Conservation (phyloP, 2,797 vertebrate species). For the Urophycis tenuis region DNA sequence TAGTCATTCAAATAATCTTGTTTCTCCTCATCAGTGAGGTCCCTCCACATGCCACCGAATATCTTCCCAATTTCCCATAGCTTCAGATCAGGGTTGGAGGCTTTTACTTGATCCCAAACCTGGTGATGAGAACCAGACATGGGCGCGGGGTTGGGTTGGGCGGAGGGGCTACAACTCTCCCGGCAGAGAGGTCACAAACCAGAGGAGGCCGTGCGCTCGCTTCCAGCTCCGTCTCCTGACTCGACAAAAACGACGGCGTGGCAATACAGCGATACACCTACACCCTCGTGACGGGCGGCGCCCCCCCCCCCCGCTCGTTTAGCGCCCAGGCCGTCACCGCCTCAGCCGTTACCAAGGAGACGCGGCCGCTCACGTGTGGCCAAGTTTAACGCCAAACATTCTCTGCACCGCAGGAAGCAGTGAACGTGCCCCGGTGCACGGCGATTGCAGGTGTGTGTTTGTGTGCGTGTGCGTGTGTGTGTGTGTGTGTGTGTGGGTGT, state of each 20-base stretch:
- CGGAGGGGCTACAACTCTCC: slow-evolving; percentile 65
- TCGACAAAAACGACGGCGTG: slow-evolving; percentile 38
- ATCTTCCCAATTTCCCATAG: slow-evolving; percentile 99
- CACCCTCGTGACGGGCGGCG: no score
- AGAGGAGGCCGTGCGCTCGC: slow-evolving; percentile 70
- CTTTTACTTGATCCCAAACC: slow-evolving; percentile 99
- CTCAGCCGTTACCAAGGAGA: not conserved
- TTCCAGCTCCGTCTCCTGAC: slow-evolving; percentile 63
- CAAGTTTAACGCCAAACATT: not conserved
- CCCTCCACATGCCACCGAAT: slow-evolving; percentile 99
- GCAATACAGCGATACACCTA: no score
- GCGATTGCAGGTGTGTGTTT: no score
- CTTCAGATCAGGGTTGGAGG: slow-evolving; percentile 99
- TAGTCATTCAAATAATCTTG: slow-evolving; percentile 99
- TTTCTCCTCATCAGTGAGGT: slow-evolving; percentile 99
- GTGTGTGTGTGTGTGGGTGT: no score
- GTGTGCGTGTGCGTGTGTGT: no score
- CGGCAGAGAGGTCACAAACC: slow-evolving; percentile 72
- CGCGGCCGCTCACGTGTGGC: not conserved
- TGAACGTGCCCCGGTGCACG: not conserved
- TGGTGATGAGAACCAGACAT: slow-evolving; percentile 77
- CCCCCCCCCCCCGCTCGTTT: no score
- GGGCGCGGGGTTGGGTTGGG: slow-evolving; percentile 59
- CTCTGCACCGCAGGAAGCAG: not conserved
- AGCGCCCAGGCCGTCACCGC: no score